Conservation (phyloP, 2,113 vertebrate species). For the Rhinolophus sinicus region DNA sequence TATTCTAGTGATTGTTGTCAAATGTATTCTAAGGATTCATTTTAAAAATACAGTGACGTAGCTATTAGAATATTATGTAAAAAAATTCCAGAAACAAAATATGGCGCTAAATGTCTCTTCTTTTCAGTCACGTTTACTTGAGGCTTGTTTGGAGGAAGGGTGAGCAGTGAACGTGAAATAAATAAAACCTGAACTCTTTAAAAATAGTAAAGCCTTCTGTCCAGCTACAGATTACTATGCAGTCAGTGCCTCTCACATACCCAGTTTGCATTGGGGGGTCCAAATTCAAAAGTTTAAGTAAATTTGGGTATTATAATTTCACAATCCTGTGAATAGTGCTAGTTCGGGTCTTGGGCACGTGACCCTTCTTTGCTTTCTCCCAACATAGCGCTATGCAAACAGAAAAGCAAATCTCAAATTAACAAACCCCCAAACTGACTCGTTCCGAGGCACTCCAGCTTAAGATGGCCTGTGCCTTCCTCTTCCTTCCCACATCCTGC, state of each 20-base stretch:
- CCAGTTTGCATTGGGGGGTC: background rate
- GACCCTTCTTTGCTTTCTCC: background rate
- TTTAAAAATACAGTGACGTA: background rate
- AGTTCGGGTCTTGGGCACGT: background rate
- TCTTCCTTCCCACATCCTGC: background rate
- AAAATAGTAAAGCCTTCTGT: slow-evolving; percentile 13
- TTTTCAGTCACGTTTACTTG: background rate
- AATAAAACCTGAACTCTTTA: background rate
- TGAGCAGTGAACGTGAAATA: background rate
- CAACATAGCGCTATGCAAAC: background rate
- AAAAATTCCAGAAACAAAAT: background rate
- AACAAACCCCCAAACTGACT: background rate
- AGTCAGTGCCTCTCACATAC: background rate
- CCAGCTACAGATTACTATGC: background rate
- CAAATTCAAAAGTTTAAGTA: background rate
- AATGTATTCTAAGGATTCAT: background rate
- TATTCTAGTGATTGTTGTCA: background rate
- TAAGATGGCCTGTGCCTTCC: background rate
- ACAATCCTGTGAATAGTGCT: background rate
- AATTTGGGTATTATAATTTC: background rate
- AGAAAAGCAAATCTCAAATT: background rate
- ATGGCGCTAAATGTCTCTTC: fast-evolving
- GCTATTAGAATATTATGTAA: background rate
- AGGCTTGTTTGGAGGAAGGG: background rate
- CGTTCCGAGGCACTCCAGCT: background rate